Percentiles rank a stretch among this genome's conserved stretches.
Conservation (phyloP, 1,140 invertebrate species). For the Bombus huntii region DNA sequence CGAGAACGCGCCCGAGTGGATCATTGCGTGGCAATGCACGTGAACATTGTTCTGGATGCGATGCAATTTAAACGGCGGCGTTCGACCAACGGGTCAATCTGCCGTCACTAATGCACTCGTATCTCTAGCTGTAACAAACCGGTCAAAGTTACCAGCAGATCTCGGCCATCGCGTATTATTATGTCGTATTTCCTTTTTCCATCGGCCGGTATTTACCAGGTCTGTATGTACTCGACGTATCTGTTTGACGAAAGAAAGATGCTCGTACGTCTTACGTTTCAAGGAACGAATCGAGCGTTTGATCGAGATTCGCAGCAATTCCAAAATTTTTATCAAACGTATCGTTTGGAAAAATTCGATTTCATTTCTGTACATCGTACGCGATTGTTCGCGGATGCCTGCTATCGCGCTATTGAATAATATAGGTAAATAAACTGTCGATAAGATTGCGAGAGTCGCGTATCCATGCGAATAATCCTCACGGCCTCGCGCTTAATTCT, state of each 20-base stretch:
- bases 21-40: constrained; percentile 34
- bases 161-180: constrained; percentile 33
- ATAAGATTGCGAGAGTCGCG: constrained; percentile 58
- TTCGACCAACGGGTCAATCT: constrained; percentile 68
- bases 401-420: neutral
- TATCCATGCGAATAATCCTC: constrained; percentile 52
- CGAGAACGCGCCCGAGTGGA: neutral
- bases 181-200: too few relatives aligned
- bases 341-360: too few relatives aligned
- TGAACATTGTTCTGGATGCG: constrained; percentile 56
- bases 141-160: constrained; percentile 57
- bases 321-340: too few relatives aligned
- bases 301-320: too few relatives aligned
- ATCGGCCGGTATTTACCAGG: neutral
- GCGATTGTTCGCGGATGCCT: neutral
- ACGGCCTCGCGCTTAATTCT: neutral
- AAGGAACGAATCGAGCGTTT: too few relatives aligned
- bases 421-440: neutral
- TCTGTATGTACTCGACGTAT: constrained; percentile 40
- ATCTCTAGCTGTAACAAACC: constrained; percentile 65
- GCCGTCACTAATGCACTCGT: constrained; percentile 72
- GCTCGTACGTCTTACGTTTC: too few relatives aligned
- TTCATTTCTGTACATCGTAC: neutral
- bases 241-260: neutral
- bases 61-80: constrained; percentile 63